phyloP scores from a whole-genome alignment of 1,140 invertebrate genomes.

The Helicorthomorpha holstii region DNA sequence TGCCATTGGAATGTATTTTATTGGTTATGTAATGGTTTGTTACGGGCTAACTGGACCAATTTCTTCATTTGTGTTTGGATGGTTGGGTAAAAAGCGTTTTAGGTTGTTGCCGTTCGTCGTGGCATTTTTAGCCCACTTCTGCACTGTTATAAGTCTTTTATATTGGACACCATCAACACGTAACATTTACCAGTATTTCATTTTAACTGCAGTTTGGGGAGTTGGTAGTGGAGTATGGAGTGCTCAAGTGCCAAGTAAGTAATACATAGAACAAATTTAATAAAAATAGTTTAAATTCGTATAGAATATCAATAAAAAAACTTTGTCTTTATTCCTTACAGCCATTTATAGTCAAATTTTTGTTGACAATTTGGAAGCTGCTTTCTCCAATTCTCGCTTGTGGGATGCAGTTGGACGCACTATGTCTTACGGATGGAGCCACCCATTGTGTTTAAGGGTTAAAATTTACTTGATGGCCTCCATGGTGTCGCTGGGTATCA shows the following conservation, averaged over 20 bases:
- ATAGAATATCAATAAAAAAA: neutral
- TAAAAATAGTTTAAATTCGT: neutral
- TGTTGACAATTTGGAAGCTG: conserved; percentile 78
- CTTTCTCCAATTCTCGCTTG: conserved; percentile 87
- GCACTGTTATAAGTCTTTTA: conserved; percentile 53
- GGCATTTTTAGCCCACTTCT: conserved; percentile 55
- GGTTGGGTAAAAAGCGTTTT: conserved; percentile 79
- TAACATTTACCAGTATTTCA: conserved; percentile 63
- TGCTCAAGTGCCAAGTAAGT: conserved; percentile 86
- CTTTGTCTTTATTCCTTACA: conserved; percentile 21
- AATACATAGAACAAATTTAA: too few species aligned
- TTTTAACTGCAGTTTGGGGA: conserved; percentile 83
- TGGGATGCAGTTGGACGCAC: conserved; percentile 89
- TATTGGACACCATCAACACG: conserved; percentile 73
- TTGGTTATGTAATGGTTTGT: conserved; percentile 90
- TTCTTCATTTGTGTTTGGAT: conserved; percentile 73
- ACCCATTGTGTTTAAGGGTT: neutral
- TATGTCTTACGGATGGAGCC: conserved; percentile 34
- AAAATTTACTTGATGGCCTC: neutral
- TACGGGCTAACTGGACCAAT: conserved; percentile 79
- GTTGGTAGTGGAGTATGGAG: conserved; percentile 93
- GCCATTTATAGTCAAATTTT: conserved; percentile 83
- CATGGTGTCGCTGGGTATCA: neutral
- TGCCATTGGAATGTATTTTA: conserved; percentile 67
- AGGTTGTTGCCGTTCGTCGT: conserved; percentile 65